Base-by-base conservation (phyloP, 2,888 invertebrate species). In the Lysandra bellargus region DNA sequence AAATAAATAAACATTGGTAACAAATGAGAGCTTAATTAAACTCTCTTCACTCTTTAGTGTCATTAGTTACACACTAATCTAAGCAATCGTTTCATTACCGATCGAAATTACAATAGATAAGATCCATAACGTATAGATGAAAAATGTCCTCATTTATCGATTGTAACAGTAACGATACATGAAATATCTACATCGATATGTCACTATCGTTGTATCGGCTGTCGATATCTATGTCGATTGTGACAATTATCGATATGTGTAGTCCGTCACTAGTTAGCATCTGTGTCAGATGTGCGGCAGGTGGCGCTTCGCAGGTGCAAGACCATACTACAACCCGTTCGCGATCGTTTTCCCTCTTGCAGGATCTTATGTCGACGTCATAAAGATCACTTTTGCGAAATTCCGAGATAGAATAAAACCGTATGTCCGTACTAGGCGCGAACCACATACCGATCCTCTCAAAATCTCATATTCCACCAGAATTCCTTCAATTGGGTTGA, bases 201-300 rank as follows among this genome's bases (percentile, higher is more conserved):
- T 57, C 17, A 57, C 57, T 57, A 49, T 57, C 17, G 17, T 17
- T 17, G 9, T 57, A 57, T 57, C 57, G 57, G 17, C 57, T 57
- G 17, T 57, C 17, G 57, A 57, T 57, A 57, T 57, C 57, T 17
- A 57, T 33, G 14, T 69, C 69, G 69, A 64, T 64, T 64, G 30
- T 30, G 30, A 64, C 61, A 61, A 30, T 64, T 44, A 44, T 74
- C 40, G 44, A 74, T 9, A 53, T 33, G 40, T 37, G 14, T 9
- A 60, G 37, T 6, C 57, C 88, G 83, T 80, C 90, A 84, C 91
- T 93, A 91, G 80, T 83, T 86, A 85, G 89, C 94, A 94, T 94
- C 94, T 93, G 94, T 92, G 90, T 91, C 92, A 93, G 93, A 92
- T 92, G 94, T 86, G 84, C 89, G 89, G 92, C 94, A 93, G 93